Evolutionary conservation across 2,888 invertebrate genomes (phyloP).

Genomic region (Trissolcus brochymenae): DNA sequence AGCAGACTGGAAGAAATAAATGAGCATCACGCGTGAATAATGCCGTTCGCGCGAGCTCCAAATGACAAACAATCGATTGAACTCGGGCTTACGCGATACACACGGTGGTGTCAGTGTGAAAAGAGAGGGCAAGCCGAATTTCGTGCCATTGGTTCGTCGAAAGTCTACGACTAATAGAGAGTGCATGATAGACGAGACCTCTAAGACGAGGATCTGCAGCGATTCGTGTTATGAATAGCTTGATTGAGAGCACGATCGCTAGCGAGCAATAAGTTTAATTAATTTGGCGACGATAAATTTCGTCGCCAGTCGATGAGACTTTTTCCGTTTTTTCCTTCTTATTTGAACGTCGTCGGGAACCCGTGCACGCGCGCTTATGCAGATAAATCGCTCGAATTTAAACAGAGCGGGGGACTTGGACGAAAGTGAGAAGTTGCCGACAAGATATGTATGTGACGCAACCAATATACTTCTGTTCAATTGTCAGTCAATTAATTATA

Average conservation of each 20-base stretch:
- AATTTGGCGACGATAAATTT: conserved; percentile 44
- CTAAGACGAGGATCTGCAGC: conserved; percentile 16
- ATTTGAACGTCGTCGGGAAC: conserved; percentile 27
- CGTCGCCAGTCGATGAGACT: conserved; percentile 20
- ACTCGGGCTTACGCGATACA: neutral
- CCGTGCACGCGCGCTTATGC: conserved; percentile 27
- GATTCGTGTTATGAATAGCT: conserved; percentile 38
- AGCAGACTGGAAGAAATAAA: conserved; percentile 44
- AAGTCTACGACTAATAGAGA: conserved; percentile 32
- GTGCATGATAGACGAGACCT: conserved; percentile 39
- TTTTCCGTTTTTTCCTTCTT: conserved; percentile 8
- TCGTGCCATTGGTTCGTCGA: conserved; percentile 30
- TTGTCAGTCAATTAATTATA: conserved; percentile 64
- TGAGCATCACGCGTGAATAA: conserved; percentile 52
- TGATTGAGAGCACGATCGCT: conserved; percentile 35
- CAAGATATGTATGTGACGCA: conserved; percentile 31
- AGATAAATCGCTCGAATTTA: conserved; percentile 39
- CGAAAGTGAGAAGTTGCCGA: conserved; percentile 39
- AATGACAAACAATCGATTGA: conserved; percentile 46
- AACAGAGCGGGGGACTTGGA: no score
- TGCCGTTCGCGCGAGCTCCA: conserved; percentile 45
- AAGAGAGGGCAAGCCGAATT: neutral
- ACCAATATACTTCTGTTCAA: conserved; percentile 57
- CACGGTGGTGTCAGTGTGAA: neutral
- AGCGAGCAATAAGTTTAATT: conserved; percentile 33